Base-by-base conservation (phyloP, 2,797 vertebrate genomes). In the Enteromius paludinosus region DNA sequence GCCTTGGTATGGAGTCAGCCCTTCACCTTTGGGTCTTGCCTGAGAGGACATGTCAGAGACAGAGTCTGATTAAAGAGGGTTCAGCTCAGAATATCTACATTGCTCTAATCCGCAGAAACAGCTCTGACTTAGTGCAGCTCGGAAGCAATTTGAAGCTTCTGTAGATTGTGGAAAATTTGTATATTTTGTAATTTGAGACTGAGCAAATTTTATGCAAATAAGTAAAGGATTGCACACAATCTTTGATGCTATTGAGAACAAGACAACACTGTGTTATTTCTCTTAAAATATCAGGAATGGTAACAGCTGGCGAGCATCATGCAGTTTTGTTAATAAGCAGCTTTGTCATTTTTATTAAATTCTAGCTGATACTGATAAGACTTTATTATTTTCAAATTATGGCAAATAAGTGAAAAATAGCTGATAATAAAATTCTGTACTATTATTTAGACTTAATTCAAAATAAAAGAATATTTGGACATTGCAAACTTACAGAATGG, bases 11-110 rank as follows among this genome's bases (percentile, higher is more conserved):
- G 96, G 96, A n/a, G 96, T 96, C 88, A 96, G 91, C 18, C 96
- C 96, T 91, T 97, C 96, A 35, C 96, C 96, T 92, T 97, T 97
- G 83, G 96, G 96, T 81, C 96, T 95, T 87, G 96, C 96, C 96
- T 96, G 87, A n/a, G 88, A 85, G 73, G 28, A 70, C 72, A 81
- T 52, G 72, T 28, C 35, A 62, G 17, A 78, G 25, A 71, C 23
- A 52, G 14, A 56, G 56, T 79, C 70, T 70, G 45, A 81, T 68
- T 52, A 45, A 65, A 3, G 14, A 65, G 6, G 38, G 33, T 75
- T 71, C 8, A 43, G 45, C 35, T 41, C 6, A 54, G 52, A 52
- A 61, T 2, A 82, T 20, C 52, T 64, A 38, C 65, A 64, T n/a
- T 75, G 23, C 38, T 64, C 66, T 3, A 17, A 64, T 33, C 28